phyloP scores from a whole-genome alignment of 2,888 invertebrate genomes.

The Agrenia bidenticulata region DNA sequence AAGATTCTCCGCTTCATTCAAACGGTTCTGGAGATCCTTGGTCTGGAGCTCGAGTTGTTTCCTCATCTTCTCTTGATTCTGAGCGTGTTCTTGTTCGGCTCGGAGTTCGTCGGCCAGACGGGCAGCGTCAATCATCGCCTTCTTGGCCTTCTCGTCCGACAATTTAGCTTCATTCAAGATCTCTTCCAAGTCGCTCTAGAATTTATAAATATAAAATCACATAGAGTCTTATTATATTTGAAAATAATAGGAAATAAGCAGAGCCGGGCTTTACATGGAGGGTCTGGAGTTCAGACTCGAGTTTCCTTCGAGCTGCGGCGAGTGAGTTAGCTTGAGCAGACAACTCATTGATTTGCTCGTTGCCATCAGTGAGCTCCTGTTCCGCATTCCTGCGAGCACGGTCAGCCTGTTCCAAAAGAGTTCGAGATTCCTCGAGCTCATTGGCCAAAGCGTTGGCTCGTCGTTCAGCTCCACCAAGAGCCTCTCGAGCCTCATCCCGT shows the following conservation, averaged over 20 bases:
- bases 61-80: constrained; percentile 96
- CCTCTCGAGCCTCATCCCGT: constrained; percentile 96
- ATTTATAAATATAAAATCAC: neutral
- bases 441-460: constrained; percentile 95
- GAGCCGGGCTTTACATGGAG: constrained; percentile 68
- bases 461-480: constrained; percentile 95
- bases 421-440: constrained; percentile 97
- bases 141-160: constrained; percentile 98
- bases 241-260: neutral
- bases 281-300: constrained; percentile 97
- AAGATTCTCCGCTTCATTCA: constrained; percentile 95
- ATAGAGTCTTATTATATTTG: neutral
- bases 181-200: constrained; percentile 88
- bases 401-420: constrained; percentile 96
- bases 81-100: constrained; percentile 98
- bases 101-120: constrained; percentile 97
- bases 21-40: constrained; percentile 95
- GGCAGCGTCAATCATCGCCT: constrained; percentile 98
- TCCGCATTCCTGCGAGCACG: constrained; percentile 97
- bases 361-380: constrained; percentile 94
- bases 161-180: constrained; percentile 97
- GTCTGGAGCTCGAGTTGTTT: constrained; percentile 97
- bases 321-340: constrained; percentile 56
- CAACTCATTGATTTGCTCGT: constrained; percentile 95
- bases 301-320: constrained; percentile 75